Percentiles rank a stretch among this genome's conserved stretches.
These are phyloP conservation scores for Zalophus californianus DNA, from an alignment of 2,797 vertebrate genomes.

Conservation along the genomic window DNA sequence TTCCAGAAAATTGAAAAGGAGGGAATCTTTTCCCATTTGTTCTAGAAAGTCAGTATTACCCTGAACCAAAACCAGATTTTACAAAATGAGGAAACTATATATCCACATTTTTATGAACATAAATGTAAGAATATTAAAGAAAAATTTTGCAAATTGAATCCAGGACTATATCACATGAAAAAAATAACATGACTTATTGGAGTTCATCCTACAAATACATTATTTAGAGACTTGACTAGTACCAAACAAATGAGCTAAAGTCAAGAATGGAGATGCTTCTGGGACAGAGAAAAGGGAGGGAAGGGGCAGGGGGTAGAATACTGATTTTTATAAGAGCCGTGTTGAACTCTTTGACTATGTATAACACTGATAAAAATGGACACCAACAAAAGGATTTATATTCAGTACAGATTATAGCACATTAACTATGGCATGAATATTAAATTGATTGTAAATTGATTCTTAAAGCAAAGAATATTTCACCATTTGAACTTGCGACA, in stretches of 20 bases:
- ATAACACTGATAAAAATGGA: neutral
- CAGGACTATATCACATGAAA: neutral
- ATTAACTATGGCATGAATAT: neutral
- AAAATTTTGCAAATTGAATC: neutral
- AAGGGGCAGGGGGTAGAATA: fast-evolving
- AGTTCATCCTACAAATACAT: neutral
- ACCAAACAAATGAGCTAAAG: neutral
- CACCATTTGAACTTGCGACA: neutral
- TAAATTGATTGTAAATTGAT: neutral
- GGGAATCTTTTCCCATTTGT: neutral
- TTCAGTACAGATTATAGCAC: neutral
- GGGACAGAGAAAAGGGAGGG: neutral
- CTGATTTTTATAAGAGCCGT: neutral
- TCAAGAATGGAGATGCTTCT: neutral
- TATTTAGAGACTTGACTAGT: neutral
- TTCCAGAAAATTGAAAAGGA: neutral
- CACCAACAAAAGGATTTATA: neutral
- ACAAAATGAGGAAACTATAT: neutral
- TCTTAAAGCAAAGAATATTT: neutral
- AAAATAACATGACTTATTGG: neutral
- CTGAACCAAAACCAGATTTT: neutral
- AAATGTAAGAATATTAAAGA: neutral
- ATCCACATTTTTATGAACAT: neutral
- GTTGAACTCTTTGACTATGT: neutral
- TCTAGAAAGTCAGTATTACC: neutral